Base-by-base conservation (phyloP, 64 coral and sea anemone genomes). In the Actinia tenebrosa region DNA sequence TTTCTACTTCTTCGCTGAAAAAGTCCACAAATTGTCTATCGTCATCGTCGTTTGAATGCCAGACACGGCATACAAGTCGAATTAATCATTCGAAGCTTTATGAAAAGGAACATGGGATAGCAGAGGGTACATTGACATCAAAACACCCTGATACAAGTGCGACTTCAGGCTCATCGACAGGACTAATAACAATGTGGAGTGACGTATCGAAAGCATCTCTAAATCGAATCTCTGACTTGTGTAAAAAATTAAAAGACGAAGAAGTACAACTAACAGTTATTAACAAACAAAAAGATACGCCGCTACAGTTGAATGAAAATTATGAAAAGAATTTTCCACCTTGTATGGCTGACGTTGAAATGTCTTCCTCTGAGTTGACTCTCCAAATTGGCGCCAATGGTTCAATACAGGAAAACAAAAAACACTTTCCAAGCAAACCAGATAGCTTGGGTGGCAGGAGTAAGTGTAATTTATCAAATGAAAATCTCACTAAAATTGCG, bases 221-320 rank as follows among this genome's bases (percentile, higher is more conserved):
- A 14, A 18, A 83, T n/a, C 45, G 80, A 83, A 83, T 83, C 2
- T 47, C 80, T 58, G 80, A 83, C 9, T 43, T 83, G 19, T 83
- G 80, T 83, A 58, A 83, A 46, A 52, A 43, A 11, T n/a, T 83
- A 30, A 58, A 83, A 83, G 25, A 47, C 23, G 80, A 83, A 53
- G 69, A 30, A 42, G 26, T 3, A 75, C 25, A 75, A 11, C 23
- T 75, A 75, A 23, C 7, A 4, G 20, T 9, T 7, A 23, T 66
- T 3, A 26, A 72, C 23, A 75, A 16, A 75, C 10, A 42, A 13
- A 26, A 75, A 75, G 14, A 26, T 30, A 15, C 26, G 7, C 22
- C 19, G 63, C 69, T 42, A 42, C 5, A 15, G 25, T 25, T 75
- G 1, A 30, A 30, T 75, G n/a, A 75, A 75, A 75, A 75, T 75